A percentile compares a stretch with the other conserved stretches of the same genome.
Conservation (phyloP, 1,140 invertebrate species). For the Diachasmimorpha longicaudata region DNA sequence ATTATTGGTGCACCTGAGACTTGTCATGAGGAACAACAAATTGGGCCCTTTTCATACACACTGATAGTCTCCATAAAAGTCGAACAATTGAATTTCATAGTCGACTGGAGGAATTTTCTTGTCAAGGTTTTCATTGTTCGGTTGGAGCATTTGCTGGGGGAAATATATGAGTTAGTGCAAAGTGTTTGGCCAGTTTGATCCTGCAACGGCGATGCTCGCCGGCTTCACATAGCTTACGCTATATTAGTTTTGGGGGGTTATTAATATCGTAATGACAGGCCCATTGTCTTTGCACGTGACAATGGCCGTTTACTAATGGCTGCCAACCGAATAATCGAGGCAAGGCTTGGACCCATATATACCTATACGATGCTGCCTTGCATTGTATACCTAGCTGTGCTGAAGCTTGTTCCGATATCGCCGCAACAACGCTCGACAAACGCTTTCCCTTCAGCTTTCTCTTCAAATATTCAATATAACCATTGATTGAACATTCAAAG, state of each 20-base stretch:
- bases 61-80: background rate
- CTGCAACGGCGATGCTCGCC: constrained; percentile 11
- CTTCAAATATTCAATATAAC: background rate
- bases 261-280: constrained; percentile 37
- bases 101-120: background rate
- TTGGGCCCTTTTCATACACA: background rate
- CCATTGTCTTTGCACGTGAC: constrained; percentile 35
- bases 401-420: background rate
- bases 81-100: background rate
- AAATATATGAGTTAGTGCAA: background rate
- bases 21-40: no score
- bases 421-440: background rate
- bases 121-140: constrained; percentile 2
- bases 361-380: constrained; percentile 13
- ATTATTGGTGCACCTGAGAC: no score
- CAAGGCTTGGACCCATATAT: constrained; percentile 8
- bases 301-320: constrained; percentile 41
- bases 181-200: constrained; percentile 15
- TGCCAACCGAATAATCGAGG: constrained; percentile 18
- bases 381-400: constrained; percentile 13
- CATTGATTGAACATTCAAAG: background rate
- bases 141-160: background rate
- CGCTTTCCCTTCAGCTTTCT: background rate
- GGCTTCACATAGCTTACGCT: constrained; percentile 22
- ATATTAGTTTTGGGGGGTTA: constrained; percentile 47